These are phyloP conservation scores for Agriopis aurantiaria DNA, from an alignment of 2,888 invertebrate genomes.

Conservation along the genomic window DNA sequence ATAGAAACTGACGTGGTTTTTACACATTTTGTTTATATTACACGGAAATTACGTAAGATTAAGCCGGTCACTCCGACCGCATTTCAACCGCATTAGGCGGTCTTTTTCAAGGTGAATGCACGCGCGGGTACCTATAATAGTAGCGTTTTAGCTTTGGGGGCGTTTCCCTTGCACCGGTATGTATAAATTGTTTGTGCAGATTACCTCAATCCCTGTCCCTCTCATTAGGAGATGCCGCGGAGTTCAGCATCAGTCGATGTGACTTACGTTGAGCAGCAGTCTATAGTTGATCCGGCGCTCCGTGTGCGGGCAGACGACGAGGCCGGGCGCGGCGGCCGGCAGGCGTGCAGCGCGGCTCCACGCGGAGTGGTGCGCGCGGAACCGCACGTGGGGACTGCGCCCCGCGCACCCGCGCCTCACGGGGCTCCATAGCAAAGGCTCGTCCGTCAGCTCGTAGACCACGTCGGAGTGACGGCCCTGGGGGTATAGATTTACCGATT, in stretches of 20 bases:
- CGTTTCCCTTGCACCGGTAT: no score
- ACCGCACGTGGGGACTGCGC: conserved; percentile 49
- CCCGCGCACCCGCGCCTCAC: conserved; percentile 56
- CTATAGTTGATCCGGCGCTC: conserved; percentile 91
- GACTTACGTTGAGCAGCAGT: conserved; percentile 88
- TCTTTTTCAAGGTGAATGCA: no score
- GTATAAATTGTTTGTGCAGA: no score
- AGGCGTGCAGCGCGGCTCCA: conserved; percentile 86
- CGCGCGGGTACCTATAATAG: no score
- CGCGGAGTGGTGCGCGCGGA: conserved; percentile 63
- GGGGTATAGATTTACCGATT: neutral
- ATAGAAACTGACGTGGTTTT: no score
- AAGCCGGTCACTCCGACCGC: no score
- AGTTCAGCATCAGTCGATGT: neutral
- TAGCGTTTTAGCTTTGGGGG: no score
- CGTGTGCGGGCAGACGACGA: conserved; percentile 90
- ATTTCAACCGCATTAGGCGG: no score
- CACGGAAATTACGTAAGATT: no score
- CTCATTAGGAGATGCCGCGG: no score
- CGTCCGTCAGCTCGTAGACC: conserved; percentile 85
- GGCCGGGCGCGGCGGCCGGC: conserved; percentile 91
- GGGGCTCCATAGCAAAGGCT: conserved; percentile 89
- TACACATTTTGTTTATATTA: no score
- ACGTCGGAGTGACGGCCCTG: conserved; percentile 88
- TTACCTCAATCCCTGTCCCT: no score